Conservation (phyloP, 2,888 invertebrate species). For the Melanargia galathea region DNA sequence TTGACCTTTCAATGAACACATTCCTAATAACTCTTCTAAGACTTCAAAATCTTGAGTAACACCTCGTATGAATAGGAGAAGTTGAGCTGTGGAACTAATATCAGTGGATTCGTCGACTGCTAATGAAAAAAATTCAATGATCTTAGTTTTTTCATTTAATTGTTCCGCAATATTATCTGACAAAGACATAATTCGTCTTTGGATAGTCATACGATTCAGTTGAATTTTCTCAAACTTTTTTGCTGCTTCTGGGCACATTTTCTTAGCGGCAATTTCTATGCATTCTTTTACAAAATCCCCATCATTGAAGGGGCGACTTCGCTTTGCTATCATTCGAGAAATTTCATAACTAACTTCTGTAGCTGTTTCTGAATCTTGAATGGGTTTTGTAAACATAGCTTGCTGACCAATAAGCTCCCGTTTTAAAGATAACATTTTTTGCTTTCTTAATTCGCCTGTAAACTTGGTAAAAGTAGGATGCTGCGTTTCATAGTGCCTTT, state of each 20-base stretch:
- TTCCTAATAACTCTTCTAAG: no score
- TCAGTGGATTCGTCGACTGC: constrained; percentile 19
- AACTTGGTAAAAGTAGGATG: constrained; percentile 24
- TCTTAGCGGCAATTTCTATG: constrained; percentile 12
- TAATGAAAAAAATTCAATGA: constrained; percentile 27
- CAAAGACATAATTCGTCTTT: constrained; percentile 5
- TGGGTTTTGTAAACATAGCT: no score
- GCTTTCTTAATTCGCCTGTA: constrained; percentile 18
- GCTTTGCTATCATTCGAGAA: constrained; percentile 31
- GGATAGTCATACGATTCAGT: constrained; percentile 2
- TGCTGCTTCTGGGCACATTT: background rate
- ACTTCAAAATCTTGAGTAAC: constrained; percentile 33
- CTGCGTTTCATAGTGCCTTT: constrained; percentile 31
- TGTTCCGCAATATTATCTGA: constrained; percentile 24
- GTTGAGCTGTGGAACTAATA: constrained; percentile 30
- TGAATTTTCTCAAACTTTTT: constrained; percentile 2
- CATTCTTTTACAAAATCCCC: constrained; percentile 37
- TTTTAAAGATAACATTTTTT: background rate
- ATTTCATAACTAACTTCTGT: no score
- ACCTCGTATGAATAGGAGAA: constrained; percentile 31
- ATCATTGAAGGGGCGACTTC: constrained; percentile 37
- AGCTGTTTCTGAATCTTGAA: no score
- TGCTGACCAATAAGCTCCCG: no score
- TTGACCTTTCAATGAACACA: no score
- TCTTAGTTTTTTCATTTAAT: constrained; percentile 22